Evolutionary conservation across 2,888 invertebrate genomes (phyloP).

Genomic region (Cephus spinipes): DNA sequence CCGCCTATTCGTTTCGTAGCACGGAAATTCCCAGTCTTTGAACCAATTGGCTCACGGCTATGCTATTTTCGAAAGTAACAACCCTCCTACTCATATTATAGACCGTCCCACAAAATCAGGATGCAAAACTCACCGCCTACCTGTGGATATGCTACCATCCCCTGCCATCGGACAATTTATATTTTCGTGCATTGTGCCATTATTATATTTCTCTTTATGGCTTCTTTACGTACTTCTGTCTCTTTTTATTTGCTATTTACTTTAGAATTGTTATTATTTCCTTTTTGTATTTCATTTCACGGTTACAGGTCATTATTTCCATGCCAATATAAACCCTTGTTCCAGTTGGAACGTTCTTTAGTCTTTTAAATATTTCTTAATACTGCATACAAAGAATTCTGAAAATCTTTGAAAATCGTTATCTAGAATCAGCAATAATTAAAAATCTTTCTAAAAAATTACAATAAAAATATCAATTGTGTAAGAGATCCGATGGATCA

Average conservation of each 20-base stretch:
- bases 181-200: not conserved
- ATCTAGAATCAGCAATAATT: not conserved
- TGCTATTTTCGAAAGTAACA: not conserved
- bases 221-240: not conserved
- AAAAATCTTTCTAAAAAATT: not conserved
- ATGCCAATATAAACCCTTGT: not conserved
- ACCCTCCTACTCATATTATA: conserved; percentile 1
- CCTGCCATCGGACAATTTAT: not conserved
- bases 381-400: not conserved
- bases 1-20: not conserved
- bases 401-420: not conserved
- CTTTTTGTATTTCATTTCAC: not conserved
- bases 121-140: not conserved
- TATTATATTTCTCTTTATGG: not conserved
- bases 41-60: conserved; percentile 3
- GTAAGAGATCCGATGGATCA: not conserved
- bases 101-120: not conserved
- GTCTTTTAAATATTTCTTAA: not conserved
- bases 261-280: not conserved
- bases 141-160: not conserved
- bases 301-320: not conserved
- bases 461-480: not conserved
- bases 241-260: not conserved
- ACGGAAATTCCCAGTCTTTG: not conserved
- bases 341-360: not conserved